Evolutionary conservation across 2,888 invertebrate genomes (phyloP).

Genomic region (Amphipyra tragopoginis): DNA sequence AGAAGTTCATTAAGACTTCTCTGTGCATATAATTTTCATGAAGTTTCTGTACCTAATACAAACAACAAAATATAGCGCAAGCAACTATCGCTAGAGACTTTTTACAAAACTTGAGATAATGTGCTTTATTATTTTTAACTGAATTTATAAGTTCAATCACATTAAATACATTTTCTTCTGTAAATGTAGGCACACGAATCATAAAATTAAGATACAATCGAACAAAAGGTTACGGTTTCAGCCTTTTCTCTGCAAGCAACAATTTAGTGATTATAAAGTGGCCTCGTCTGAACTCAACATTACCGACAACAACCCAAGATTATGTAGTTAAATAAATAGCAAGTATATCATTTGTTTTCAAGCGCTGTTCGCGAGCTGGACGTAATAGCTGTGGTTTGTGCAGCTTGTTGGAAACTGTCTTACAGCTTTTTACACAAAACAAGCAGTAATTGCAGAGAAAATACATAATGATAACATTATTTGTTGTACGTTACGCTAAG

Average conservation of each 20-base stretch:
- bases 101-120: too few species aligned
- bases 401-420: conserved; percentile 28
- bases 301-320: conserved; percentile 9
- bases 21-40: too few species aligned
- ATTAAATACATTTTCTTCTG: too few species aligned
- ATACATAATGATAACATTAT: conserved; percentile 47
- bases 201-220: too few species aligned
- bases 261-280: neutral
- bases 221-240: too few species aligned
- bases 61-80: too few species aligned
- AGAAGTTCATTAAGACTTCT: too few species aligned
- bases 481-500: conserved; percentile 12
- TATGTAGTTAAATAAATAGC: conserved; percentile 45
- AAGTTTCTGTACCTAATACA: too few species aligned
- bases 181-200: too few species aligned
- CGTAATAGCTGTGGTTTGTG: conserved; percentile 38
- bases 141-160: too few species aligned
- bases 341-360: conserved; percentile 26
- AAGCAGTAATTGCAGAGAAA: conserved; percentile 51
- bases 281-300: conserved; percentile 15
- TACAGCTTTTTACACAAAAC: conserved; percentile 14
- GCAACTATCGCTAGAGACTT: too few species aligned
- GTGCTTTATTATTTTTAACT: too few species aligned
- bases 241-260: neutral
- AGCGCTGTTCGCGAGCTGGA: conserved; percentile 22